Base-by-base conservation (phyloP, 2,797 vertebrate species). In the Lepidocolaptes lacrymiger region DNA sequence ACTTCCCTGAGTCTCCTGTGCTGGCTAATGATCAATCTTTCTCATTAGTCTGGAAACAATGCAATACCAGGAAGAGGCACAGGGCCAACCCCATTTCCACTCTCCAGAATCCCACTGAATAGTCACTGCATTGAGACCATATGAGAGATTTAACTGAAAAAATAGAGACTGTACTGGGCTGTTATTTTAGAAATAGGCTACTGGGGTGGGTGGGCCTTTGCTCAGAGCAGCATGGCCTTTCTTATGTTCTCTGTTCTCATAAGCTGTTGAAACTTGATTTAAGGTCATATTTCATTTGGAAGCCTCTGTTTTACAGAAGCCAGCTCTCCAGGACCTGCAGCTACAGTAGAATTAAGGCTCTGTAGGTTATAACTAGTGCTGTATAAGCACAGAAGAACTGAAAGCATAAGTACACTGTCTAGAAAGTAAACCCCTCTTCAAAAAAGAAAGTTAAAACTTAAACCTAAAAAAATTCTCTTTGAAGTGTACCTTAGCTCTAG, bases 211-310 rank as follows among this genome's bases (percentile, higher is more conserved):
- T 49, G 34, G 20, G 52, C 64, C 48, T 79, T 82, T 59, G 51
- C 63, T 88, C 48, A 73, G 48, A 88, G 37, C 44, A 74, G 49
- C 61, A 15, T 37, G 52, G 39, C n/a, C 56, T 83, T 73, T 85
- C 67, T 41, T 62, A 14, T 28, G 11, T 48, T 73, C 59, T 74
- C 15, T 76, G 54, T 58, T 85, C 59, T 79, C 54, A 49, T 2
- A 62, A 95, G 85, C 68, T 91, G 52, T 77, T 95, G 91, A 78
- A 91, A 84, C 85, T 88, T 90, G 56, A 88, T 88, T 94, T 66
- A 69, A 81, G 67, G 85, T 89, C 61, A 19, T 88, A 85, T 95
- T 97, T 96, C 58, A 95, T 91, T 94, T 85, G 85, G 95, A 95
- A 46, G 56, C 36, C 73, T 79, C 87, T 77, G 77, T 87, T 80